Base-by-base conservation (phyloP, 2,113 vertebrate species). In the Istiophorus platypterus region DNA sequence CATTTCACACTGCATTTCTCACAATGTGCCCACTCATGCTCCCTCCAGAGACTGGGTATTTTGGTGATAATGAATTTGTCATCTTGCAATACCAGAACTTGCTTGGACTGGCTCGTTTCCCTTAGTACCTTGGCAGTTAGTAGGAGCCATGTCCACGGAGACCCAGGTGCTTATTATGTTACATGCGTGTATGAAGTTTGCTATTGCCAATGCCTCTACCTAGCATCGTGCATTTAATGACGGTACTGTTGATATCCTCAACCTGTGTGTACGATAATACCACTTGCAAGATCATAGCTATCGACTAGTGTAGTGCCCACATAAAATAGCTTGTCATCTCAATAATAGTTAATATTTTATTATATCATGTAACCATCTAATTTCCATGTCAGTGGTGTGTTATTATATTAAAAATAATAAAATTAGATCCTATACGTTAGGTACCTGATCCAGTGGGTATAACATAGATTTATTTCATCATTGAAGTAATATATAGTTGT, bases 21-120 rank as follows among this genome's bases (percentile, higher is more conserved):
- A n/a, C 42, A 70, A 67, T 78, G n/a, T 74, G 88, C 80, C 59
- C 49, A 52, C 27, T 88, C 91, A 76, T 42, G 74, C 42, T 12
- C 26, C 39, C 57, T 57, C 73, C 49, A 64, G 77, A 78, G 72
- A 76, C 22, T 0, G 9, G 58, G 42, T 27, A 68, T 66, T 58
- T 31, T 63, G 51, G 61, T 2, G 49, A 78, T 49, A 61, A 87
- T 85, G 67, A 70, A 62, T 73, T 68, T 68, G 75, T 84, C 76
- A 67, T n/a, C 31, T 58, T 47, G 26, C 7, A 39, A 27, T n/a
- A 51, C 17, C 56, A 54, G 39, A 59, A 69, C 51, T 20, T 20
- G 52, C 58, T 51, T 45, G 63, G 17, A n/a, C 51, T 1, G 0
- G 9, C 29, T 70, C 22, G 10, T 70, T 62, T 59, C n/a, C 54